These are phyloP conservation scores for Diaphora mendica DNA, from an alignment of 2,888 invertebrate genomes.

Conservation along the genomic window DNA sequence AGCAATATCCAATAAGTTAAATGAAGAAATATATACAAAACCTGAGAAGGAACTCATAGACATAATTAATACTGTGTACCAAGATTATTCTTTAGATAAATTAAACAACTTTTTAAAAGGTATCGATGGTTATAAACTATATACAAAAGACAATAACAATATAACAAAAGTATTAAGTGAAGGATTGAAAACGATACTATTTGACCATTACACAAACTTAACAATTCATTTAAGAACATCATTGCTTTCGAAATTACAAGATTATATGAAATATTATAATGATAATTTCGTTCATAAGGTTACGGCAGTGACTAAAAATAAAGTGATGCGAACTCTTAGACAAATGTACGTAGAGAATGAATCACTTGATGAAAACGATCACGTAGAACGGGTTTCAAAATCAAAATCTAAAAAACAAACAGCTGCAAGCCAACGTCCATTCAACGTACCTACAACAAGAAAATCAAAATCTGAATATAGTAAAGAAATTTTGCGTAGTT, in stretches of 20 bases:
- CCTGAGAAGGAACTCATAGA: conserved; percentile 42
- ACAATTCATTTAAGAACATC: conserved; percentile 48
- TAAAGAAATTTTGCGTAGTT: neutral
- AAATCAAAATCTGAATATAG: neutral
- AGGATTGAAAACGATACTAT: conserved; percentile 53
- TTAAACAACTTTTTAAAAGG: conserved; percentile 51
- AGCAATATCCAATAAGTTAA: conserved; percentile 28
- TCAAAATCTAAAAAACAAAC: neutral
- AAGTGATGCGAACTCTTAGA: neutral
- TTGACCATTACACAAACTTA: conserved; percentile 61
- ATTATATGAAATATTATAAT: neutral
- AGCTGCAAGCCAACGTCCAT: neutral
- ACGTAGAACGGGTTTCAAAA: neutral
- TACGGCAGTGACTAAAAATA: neutral
- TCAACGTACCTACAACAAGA: neutral
- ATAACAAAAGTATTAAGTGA: conserved; percentile 51
- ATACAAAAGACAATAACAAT: conserved; percentile 28
- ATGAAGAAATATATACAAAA: conserved; percentile 32
- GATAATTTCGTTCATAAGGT: neutral
- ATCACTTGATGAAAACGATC: neutral
- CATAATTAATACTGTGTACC: conserved; percentile 63
- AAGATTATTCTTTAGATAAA: conserved; percentile 37
- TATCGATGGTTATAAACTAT: conserved; percentile 48
- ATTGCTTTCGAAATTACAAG: conserved; percentile 38
- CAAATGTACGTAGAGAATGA: neutral